Conservation (phyloP, 2,797 vertebrate species). For the Syndactyla subalaris region DNA sequence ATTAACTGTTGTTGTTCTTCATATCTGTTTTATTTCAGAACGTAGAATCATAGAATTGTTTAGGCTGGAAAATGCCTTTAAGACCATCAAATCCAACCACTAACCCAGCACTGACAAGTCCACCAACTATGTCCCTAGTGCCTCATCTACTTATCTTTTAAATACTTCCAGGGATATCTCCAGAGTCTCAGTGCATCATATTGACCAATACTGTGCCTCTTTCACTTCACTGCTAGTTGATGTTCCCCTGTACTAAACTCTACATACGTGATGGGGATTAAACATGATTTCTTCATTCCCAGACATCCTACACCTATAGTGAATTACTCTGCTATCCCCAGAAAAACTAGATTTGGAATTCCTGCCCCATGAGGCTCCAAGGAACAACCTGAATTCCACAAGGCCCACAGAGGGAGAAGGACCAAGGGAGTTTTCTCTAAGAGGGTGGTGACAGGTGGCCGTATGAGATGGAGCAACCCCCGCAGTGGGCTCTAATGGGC, state of each 20-base stretch:
- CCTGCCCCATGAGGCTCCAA: neutral
- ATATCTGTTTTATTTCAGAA: neutral
- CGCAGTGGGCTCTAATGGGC: neutral
- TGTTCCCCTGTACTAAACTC: neutral
- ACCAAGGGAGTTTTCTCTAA: neutral
- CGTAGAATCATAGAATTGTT: fast-evolving
- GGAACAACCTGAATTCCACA: neutral
- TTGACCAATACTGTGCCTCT: neutral
- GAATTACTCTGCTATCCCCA: neutral
- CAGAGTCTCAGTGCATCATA: neutral
- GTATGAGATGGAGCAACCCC: neutral
- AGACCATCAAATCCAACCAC: neutral
- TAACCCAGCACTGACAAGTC: neutral
- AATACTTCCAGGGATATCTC: neutral
- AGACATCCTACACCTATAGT: neutral
- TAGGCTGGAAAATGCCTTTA: neutral
- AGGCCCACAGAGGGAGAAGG: neutral
- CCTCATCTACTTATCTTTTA: neutral
- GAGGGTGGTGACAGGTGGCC: fast-evolving
- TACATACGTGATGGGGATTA: neutral
- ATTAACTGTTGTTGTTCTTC: neutral
- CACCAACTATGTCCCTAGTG: neutral
- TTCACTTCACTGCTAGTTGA: neutral
- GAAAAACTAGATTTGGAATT: neutral
- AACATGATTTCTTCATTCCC: neutral